Evolutionary conservation across 2,888 invertebrate species (phyloP).

Genomic region (Globia sparganii): DNA sequence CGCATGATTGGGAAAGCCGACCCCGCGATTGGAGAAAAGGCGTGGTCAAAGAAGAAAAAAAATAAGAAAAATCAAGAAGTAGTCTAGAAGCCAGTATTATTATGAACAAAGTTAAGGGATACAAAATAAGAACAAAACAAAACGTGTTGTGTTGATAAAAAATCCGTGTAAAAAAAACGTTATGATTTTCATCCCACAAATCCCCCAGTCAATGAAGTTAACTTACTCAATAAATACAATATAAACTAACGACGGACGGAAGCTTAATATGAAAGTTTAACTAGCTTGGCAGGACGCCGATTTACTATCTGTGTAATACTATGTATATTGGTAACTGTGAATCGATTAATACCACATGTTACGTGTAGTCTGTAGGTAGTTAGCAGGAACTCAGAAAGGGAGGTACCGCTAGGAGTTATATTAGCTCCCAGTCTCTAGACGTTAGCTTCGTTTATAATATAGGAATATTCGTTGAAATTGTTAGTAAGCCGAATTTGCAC

Average conservation of each 20-base stretch:
- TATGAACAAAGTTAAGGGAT: neutral
- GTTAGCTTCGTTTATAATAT: constrained; percentile 19
- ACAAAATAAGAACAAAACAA: neutral
- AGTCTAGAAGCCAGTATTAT: neutral
- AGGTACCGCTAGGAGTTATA: constrained; percentile 55
- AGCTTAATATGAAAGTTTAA: constrained; percentile 50
- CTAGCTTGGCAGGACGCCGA: constrained; percentile 42
- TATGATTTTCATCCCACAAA: neutral
- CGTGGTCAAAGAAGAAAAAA: neutral
- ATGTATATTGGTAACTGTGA: constrained; percentile 45
- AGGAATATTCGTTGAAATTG: constrained; percentile 13
- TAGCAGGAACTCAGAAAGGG: constrained; percentile 62
- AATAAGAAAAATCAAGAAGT: neutral
- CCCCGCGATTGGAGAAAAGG: neutral
- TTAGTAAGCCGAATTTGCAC: neutral
- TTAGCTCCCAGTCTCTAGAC: constrained; percentile 55
- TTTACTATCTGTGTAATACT: constrained; percentile 37
- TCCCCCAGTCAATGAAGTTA: neutral
- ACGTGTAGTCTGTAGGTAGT: constrained; percentile 55
- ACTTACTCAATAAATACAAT: constrained; percentile 22
- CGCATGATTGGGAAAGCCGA: neutral
- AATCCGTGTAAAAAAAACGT: neutral
- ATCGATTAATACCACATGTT: constrained; percentile 69
- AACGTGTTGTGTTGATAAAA: neutral
- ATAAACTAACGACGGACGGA: constrained; percentile 28